phyloP scores from a whole-genome alignment of 2,888 invertebrate genomes.

The Heliconius aoede region DNA sequence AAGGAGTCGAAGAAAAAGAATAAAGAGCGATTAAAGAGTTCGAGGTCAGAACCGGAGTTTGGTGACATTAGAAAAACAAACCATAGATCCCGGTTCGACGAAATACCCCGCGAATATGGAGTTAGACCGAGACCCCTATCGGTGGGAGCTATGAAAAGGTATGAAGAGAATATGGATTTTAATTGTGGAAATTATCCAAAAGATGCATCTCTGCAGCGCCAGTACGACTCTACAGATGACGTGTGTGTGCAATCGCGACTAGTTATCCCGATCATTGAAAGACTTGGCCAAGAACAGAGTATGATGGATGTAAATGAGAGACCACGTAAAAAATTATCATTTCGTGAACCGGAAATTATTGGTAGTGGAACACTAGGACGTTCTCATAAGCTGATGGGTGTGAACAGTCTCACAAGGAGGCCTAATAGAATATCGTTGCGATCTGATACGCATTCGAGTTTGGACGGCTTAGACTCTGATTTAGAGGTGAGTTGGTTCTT shows the following conservation, averaged over 20 bases:
- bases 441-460: slow-evolving; percentile 72
- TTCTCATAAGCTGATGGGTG: slow-evolving; percentile 76
- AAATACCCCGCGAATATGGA: slow-evolving; percentile 58
- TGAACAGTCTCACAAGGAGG: slow-evolving; percentile 69
- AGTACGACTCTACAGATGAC: slow-evolving; percentile 71
- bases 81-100: slow-evolving; percentile 70
- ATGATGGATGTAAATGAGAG: slow-evolving; percentile 79
- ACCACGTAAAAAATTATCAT: slow-evolving; percentile 93
- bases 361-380: slow-evolving; percentile 66
- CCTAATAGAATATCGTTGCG: slow-evolving; percentile 67
- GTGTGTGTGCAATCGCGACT: slow-evolving; percentile 74
- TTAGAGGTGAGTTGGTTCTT: slow-evolving; percentile 77
- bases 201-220: slow-evolving; percentile 60
- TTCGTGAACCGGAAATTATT: slow-evolving; percentile 92
- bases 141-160: slow-evolving; percentile 70
- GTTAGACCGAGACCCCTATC: slow-evolving; percentile 70
- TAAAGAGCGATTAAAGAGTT: slow-evolving; percentile 68
- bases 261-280: slow-evolving; percentile 73
- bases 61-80: slow-evolving; percentile 65
- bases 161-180: slow-evolving; percentile 64
- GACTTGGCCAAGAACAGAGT: slow-evolving; percentile 65
- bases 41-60: slow-evolving; percentile 75
- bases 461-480: slow-evolving; percentile 84
- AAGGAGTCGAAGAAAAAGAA: slow-evolving; percentile 78
- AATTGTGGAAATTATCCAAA: slow-evolving; percentile 58